Evolutionary conservation across 1,140 invertebrate genomes (phyloP), one percentile per base, ranked within the genome.

Genomic region (Calosoma granatense): DNA sequence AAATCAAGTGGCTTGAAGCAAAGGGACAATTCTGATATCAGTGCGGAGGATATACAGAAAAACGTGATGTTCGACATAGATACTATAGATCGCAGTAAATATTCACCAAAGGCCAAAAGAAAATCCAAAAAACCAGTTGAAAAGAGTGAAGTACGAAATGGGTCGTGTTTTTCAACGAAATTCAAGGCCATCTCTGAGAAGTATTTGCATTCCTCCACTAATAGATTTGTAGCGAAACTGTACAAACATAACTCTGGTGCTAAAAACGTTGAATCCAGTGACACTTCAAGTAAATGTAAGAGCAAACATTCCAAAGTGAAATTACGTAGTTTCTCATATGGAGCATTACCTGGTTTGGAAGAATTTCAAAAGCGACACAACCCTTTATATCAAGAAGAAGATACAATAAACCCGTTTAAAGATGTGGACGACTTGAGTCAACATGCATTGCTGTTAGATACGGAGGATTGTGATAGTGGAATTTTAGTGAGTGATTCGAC

Each of bases 321-420:
- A 69, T 65, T 85, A 39, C 72, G 86, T 12, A 87, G 85, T 64
- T 87, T 88, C 64, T 88, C 86, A 0, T 88, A 87, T 60, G 86
- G 85, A 1, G 81, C 84, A 2, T 64, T 88, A 39, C 85, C 85
- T 0, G 84, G 84, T 1, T 70, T 88, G 53, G 83, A 86, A 56
- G 85, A 87, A 64, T 79, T 87, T 53, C 78, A 82, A 59, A 82
- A 79, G 60, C 78, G 78, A 57, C 81, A 80, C 56, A 76, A 74
- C 66, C 76, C 79, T n/a, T 70, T 82, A 11, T 81, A 76, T 62
- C 74, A 78, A 57, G 79, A 81, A 54, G 74, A 76, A 15, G 71
- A 73, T 17, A 71, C 72, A 1, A 73, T 78, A 51, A 81, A 79
- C 62, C 76, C 75, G 54, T 74, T 76, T 63, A 73, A 76, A 63